Percentiles rank a stretch among this genome's conserved stretches.
These are phyloP conservation scores for Alaudala cheleensis DNA, from an alignment of 2,113 vertebrate species.

Conservation along the genomic window DNA sequence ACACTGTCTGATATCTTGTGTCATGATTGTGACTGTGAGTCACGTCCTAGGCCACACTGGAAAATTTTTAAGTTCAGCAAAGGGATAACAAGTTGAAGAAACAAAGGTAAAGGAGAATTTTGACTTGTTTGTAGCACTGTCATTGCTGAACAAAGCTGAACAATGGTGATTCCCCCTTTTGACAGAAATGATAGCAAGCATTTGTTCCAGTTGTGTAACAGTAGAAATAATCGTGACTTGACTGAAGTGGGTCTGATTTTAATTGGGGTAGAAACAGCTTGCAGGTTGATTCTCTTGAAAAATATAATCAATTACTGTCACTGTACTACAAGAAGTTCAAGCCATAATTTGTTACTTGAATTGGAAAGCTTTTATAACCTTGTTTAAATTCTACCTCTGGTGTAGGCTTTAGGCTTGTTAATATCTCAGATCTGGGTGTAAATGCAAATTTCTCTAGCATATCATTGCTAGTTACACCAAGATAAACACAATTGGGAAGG, in stretches of 20 bases:
- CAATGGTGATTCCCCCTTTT: not conserved
- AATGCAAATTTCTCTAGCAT: not conserved
- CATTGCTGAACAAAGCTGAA: not conserved
- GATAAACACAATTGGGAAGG: not conserved
- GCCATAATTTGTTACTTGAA: not conserved
- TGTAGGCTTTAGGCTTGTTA: conserved; percentile 10
- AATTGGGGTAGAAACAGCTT: conserved; percentile 17
- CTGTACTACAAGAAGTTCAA: not conserved
- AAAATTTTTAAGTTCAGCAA: not conserved
- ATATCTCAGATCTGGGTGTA: not conserved
- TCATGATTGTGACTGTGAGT: not conserved
- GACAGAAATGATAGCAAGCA: not conserved
- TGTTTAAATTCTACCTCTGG: conserved; percentile 8
- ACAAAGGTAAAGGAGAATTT: not conserved
- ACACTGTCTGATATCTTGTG: not conserved
- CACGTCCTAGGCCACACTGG: not conserved
- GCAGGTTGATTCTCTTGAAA: not conserved
- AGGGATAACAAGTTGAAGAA: not conserved
- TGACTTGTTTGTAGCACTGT: not conserved
- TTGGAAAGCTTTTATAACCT: conserved; percentile 22
- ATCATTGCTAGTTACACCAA: not conserved
- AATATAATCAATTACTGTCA: conserved; percentile 42
- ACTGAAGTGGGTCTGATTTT: conserved; percentile 3
- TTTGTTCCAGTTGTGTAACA: not conserved
- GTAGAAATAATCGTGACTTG: not conserved